These are phyloP conservation scores for Aromia moschata DNA, from an alignment of 2,888 invertebrate genomes.

Conservation along the genomic window DNA sequence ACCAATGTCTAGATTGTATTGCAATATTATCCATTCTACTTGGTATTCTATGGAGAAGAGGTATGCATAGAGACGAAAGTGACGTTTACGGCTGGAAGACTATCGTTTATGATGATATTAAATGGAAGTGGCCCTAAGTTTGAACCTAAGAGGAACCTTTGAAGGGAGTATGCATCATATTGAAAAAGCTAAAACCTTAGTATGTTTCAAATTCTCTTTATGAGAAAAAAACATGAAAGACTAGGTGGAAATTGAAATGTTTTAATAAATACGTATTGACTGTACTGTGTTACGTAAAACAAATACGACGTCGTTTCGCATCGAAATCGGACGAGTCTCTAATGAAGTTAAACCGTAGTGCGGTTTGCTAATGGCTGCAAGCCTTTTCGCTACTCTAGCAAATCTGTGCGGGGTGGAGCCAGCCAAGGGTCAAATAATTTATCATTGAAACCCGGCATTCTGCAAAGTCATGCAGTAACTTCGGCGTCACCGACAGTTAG, in stretches of 20 bases:
- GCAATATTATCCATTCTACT: too few relatives aligned
- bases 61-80: too few relatives aligned
- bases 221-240: neutral
- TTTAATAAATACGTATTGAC: neutral
- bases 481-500: conserved; percentile 27
- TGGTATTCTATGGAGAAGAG: too few relatives aligned
- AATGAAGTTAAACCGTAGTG: conserved; percentile 42
- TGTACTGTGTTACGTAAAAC: too few relatives aligned
- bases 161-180: neutral
- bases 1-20: too few relatives aligned
- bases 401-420: conserved; percentile 42
- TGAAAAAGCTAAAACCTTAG: too few relatives aligned
- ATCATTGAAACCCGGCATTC: conserved; percentile 52
- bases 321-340: conserved; percentile 32
- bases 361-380: conserved; percentile 42
- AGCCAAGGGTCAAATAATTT: conserved; percentile 52
- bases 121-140: neutral
- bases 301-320: neutral
- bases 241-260: neutral
- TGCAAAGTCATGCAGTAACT: conserved; percentile 52
- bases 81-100: too few relatives aligned
- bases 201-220: too few relatives aligned
- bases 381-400: conserved; percentile 43
- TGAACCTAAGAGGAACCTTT: neutral
- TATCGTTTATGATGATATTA: neutral